Conservation (phyloP, 1,140 invertebrate species). For the Eriosoma lanigerum region DNA sequence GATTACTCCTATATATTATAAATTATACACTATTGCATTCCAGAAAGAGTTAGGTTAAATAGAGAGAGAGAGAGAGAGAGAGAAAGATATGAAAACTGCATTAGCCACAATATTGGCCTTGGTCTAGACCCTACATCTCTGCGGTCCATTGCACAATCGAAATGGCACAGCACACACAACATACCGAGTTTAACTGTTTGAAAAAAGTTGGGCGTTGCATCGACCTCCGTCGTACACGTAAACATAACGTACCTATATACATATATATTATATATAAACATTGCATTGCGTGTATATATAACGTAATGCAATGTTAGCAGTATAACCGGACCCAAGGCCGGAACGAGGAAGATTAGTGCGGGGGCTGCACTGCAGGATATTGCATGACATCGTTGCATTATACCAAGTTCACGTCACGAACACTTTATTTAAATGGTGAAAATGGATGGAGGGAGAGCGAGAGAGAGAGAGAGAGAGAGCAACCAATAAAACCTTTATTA, state of each 20-base stretch:
- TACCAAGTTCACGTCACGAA: not conserved
- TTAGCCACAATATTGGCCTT: not conserved
- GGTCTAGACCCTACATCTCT: slow-evolving; percentile 36
- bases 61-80: not conserved
- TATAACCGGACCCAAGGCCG: slow-evolving; percentile 25
- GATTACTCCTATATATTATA: not conserved
- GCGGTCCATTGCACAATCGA: slow-evolving; percentile 38
- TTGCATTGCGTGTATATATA: no score
- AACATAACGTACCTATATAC: not conserved
- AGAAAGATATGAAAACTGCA: no score
- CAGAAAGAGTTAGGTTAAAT: not conserved
- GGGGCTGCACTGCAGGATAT: slow-evolving; percentile 5
- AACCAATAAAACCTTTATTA: slow-evolving; percentile 7
- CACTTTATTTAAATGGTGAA: no score
- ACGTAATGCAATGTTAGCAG: not conserved
- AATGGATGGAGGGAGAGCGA: not conserved
- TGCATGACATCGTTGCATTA: slow-evolving; percentile 5
- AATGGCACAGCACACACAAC: slow-evolving; percentile 24
- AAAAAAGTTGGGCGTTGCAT: slow-evolving; percentile 28
- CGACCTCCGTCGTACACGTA: not conserved
- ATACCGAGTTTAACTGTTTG: not conserved
- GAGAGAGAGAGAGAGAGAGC: not conserved
- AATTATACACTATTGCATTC: not conserved
- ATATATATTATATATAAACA: no score
- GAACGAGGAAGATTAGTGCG: not conserved